Conservation (phyloP, 2,888 invertebrate genomes). For the Zygaena filipendulae region DNA sequence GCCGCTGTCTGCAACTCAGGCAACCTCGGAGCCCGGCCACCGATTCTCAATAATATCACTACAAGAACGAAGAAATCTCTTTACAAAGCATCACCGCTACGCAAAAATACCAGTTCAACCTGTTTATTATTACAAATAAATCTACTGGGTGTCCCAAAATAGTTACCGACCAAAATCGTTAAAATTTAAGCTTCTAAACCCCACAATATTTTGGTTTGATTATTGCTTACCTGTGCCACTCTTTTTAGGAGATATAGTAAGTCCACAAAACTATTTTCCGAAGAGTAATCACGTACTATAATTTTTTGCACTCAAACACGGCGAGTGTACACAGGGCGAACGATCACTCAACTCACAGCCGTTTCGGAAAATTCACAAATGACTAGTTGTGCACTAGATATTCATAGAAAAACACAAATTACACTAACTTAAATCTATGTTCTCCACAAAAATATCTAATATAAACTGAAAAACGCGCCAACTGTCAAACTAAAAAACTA, state of each 20-base stretch:
- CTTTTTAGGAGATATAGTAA: no score
- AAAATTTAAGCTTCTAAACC: no score
- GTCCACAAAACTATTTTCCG: constrained; percentile 43
- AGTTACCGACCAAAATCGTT: constrained; percentile 24
- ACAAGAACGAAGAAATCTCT: no score
- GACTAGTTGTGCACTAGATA: constrained; percentile 55
- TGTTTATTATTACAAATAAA: no score
- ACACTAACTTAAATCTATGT: constrained; percentile 64
- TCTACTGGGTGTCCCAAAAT: no score
- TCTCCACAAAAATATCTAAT: constrained; percentile 52
- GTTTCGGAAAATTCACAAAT: constrained; percentile 51
- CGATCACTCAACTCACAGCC: constrained; percentile 57
- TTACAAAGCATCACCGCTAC: no score
- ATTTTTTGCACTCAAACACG: constrained; percentile 52
- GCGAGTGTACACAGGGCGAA: constrained; percentile 51
- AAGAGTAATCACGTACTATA: constrained; percentile 54
- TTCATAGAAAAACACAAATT: constrained; percentile 63
- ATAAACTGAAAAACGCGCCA: constrained; percentile 63
- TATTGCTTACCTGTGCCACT: no score
- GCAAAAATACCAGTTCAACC: no score
- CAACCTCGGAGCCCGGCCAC: constrained; percentile 50
- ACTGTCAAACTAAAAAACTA: constrained; percentile 68
- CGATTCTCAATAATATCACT: no score
- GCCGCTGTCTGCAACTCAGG: constrained; percentile 58
- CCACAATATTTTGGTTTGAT: no score